Conservation (phyloP, 2,888 invertebrate genomes). For the Noctua janthina region DNA sequence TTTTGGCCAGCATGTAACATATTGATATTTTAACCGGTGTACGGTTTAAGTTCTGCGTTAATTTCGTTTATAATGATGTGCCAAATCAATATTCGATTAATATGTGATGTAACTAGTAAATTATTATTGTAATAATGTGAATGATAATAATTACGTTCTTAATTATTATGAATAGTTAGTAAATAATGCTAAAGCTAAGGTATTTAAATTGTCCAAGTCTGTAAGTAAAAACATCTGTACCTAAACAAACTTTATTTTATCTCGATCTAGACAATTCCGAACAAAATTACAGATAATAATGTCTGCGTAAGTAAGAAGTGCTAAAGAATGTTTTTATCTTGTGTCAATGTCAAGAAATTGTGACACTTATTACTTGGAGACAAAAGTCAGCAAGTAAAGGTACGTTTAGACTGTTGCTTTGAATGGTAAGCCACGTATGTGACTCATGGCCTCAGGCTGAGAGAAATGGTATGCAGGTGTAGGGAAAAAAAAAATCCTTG, state of each 20-base stretch:
- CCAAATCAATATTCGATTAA: background rate
- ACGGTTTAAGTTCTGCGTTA: background rate
- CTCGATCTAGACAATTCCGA: conserved; percentile 15
- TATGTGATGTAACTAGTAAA: background rate
- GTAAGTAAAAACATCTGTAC: background rate
- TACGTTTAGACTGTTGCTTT: background rate
- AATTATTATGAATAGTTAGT: background rate
- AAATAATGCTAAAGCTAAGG: background rate
- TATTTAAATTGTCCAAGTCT: background rate
- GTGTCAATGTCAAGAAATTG: conserved; percentile 36
- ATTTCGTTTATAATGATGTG: background rate
- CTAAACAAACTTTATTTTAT: conserved; percentile 5
- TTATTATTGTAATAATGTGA: too few relatives aligned
- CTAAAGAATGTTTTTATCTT: conserved; percentile 46
- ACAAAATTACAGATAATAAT: conserved; percentile 30
- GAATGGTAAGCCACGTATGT: background rate
- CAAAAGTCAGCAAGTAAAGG: conserved; percentile 28
- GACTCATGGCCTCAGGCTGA: background rate
- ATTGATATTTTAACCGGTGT: background rate
- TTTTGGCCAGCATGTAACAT: background rate
- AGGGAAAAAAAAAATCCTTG: background rate
- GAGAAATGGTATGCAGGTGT: background rate
- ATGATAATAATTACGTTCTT: too few relatives aligned
- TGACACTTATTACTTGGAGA: conserved; percentile 45
- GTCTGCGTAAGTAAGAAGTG: conserved; percentile 19